Conservation (phyloP, 2,888 invertebrate genomes). For the Frankliniella fusca region DNA sequence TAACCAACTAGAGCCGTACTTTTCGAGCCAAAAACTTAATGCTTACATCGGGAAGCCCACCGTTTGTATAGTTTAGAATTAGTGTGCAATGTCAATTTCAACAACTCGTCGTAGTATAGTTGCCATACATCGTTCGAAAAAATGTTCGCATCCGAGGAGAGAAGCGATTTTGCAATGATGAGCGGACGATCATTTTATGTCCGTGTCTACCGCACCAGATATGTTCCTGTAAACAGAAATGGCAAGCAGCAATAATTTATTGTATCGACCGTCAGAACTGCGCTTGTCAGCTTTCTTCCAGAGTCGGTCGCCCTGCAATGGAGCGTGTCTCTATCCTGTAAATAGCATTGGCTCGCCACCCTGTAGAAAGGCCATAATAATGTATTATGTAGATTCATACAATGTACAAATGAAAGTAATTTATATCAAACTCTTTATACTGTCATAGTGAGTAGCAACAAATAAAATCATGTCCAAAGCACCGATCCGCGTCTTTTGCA, state of each 20-base stretch:
- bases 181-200: too few relatives aligned
- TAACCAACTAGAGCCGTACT: neutral
- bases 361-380: neutral
- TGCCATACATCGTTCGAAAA: too few relatives aligned
- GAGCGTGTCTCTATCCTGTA: neutral
- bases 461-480: neutral
- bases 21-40: neutral
- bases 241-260: too few relatives aligned
- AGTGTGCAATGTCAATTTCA: neutral
- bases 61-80: constrained; percentile 1
- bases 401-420: constrained; percentile 23
- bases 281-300: neutral
- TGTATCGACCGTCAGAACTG: too few relatives aligned
- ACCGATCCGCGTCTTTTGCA: neutral
- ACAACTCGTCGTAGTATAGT: too few relatives aligned
- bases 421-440: constrained; percentile 27
- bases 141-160: too few relatives aligned
- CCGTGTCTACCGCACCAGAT: too few relatives aligned
- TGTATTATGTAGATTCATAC: constrained; percentile 15
- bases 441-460: neutral
- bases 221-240: too few relatives aligned
- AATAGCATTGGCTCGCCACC: neutral
- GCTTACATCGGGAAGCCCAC: neutral
- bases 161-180: too few relatives aligned
- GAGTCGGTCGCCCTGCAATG: neutral